Evolutionary conservation across 2,797 vertebrate species (phyloP), one percentile per base, ranked within the genome.

Genomic region (Cyclopterus lumpus): DNA sequence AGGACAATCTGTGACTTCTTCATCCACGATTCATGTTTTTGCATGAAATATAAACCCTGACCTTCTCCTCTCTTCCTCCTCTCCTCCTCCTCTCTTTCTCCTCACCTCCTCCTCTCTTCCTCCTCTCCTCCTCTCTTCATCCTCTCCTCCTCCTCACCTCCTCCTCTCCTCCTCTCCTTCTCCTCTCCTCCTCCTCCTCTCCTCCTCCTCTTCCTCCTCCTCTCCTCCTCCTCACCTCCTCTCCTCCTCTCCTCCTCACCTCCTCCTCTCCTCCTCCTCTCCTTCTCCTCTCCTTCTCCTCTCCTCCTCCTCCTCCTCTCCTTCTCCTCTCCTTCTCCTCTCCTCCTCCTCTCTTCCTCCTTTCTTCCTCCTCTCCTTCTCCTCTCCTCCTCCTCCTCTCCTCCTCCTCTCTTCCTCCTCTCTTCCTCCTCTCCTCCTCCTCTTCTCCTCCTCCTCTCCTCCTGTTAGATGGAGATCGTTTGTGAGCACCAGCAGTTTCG

Each of bases 401-500:
- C 76, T 36, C 53, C 38, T 79, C n/a, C n/a, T n/a, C 26, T 28
- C 26, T 22, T 22, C 22, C 22, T 22, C 22, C 22, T 22, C 26
- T 28, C 26, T 22, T 22, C 22, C 22, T 22, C 22, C 22, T 22
- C 24, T 63, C 32, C 6, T 46, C 44, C 38, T 40, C 38, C 38
- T 49, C 0, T 49, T 49, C 12, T 49, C 0, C 49, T 49, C 12
- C 5, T 20, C 46, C 10, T 11, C 57, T 67, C 54, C 76, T 36
- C 53, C 38, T 79, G 65, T 54, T 67, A 98, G 97, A 97, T 98
- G 97, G 97, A 98, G 89, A 94, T 98, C 1, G 94, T 97, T 0
- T 97, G 97, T 81, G 96, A 98, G 85, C 97, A 98, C 89, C 97
- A 97, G 93, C 97, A 97, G 89, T 97, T 97, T 78, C 94, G 96